phyloP scores from a whole-genome alignment of 2,113 vertebrate genomes.

The Gymnorhina tibicen region DNA sequence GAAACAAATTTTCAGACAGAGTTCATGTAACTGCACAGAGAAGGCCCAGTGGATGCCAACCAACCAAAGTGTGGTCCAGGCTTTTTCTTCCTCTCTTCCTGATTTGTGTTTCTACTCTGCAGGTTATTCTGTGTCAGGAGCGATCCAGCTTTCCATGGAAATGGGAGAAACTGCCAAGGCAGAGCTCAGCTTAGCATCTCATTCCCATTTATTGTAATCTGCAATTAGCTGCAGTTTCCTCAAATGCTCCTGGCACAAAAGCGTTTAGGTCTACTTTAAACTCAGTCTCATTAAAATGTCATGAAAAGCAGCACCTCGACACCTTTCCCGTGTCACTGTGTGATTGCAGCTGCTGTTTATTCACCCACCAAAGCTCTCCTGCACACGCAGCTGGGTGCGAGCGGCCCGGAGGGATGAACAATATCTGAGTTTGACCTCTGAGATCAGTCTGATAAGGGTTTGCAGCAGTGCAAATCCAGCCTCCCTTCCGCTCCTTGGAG shows the following conservation, averaged over 20 bases:
- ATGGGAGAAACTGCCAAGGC: neutral
- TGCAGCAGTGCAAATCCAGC: neutral
- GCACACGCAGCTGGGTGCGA: neutral
- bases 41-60: neutral
- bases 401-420: neutral
- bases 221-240: neutral
- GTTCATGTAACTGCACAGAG: neutral
- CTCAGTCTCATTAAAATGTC: neutral
- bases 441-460: neutral
- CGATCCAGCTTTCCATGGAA: neutral
- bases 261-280: neutral
- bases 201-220: neutral
- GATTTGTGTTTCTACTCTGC: neutral
- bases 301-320: neutral
- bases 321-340: neutral
- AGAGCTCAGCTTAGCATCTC: neutral
- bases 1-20: neutral
- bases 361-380: neutral
- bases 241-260: neutral
- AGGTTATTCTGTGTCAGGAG: neutral
- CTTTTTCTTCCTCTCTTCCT: neutral
- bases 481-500: neutral
- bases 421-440: neutral
- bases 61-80: accelerated
- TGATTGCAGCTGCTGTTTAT: neutral